These are phyloP conservation scores for Aphelenchoides avenae DNA, from an alignment of 1,140 invertebrate species.

Conservation along the genomic window DNA sequence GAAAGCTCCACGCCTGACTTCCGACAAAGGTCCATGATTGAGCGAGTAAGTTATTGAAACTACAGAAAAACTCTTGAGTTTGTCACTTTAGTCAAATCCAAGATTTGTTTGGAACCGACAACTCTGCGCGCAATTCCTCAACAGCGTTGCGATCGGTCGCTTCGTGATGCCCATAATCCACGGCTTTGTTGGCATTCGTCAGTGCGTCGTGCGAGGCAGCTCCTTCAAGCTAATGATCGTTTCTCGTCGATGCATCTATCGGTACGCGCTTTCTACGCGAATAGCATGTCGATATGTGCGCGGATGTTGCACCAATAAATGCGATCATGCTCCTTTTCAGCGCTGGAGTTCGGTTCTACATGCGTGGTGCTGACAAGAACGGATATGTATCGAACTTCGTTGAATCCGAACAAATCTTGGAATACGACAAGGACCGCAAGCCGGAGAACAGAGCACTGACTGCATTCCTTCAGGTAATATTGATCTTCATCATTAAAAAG, in stretches of 20 bases:
- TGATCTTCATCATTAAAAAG: no score
- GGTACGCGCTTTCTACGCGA: no score
- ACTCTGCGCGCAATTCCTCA: conserved; percentile 68
- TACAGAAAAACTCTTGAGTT: conserved; percentile 7
- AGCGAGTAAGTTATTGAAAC: conserved; percentile 50
- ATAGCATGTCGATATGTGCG: conserved; percentile 31
- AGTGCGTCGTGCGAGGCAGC: conserved; percentile 32
- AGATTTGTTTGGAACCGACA: conserved; percentile 89
- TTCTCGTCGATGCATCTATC: conserved; percentile 53
- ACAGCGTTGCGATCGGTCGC: conserved; percentile 23
- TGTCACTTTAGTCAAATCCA: conserved; percentile 75
- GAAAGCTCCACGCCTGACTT: conserved; percentile 82
- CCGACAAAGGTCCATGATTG: conserved; percentile 66
- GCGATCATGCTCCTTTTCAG: no score
- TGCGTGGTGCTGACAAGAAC: conserved; percentile 74
- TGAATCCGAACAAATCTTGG: conserved; percentile 76
- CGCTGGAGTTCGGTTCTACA: conserved; percentile 60
- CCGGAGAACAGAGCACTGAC: conserved; percentile 70
- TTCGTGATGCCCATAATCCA: conserved; percentile 54
- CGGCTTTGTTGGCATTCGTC: conserved; percentile 56
- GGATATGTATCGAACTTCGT: conserved; percentile 95
- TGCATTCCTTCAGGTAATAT: conserved; percentile 88
- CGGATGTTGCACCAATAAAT: conserved; percentile 31
- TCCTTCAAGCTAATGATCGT: conserved; percentile 53
- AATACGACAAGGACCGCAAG: conserved; percentile 62